Evolutionary conservation across 2,797 vertebrate species (phyloP).

Genomic region (Coranthus polyacanthus): DNA sequence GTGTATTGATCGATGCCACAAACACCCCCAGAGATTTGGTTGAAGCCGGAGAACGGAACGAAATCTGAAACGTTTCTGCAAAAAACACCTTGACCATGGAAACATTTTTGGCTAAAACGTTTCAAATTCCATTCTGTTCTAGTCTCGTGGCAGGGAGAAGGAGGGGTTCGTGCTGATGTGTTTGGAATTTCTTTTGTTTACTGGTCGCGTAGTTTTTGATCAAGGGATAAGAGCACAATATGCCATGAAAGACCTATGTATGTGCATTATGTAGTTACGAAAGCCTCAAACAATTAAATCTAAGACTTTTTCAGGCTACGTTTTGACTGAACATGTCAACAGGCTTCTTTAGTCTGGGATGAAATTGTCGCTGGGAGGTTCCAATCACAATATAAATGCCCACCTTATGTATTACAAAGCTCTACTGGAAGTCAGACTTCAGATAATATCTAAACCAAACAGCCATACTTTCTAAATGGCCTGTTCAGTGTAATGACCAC

Average conservation of each 20-base stretch:
- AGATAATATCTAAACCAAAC: slow-evolving; percentile 69
- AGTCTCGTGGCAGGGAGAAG: slow-evolving; percentile 66
- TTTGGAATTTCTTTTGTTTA: slow-evolving; percentile 33
- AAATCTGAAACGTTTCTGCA: slow-evolving; percentile 93
- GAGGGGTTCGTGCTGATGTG: slow-evolving; percentile 22
- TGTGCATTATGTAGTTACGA: neutral
- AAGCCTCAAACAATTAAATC: neutral
- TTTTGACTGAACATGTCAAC: slow-evolving; percentile 34
- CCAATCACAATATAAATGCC: slow-evolving; percentile 25
- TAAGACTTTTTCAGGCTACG: neutral
- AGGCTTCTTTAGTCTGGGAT: slow-evolving; percentile 12
- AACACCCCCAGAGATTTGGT: slow-evolving; percentile 44
- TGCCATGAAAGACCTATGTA: slow-evolving; percentile 37
- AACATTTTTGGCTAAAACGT: slow-evolving; percentile 92
- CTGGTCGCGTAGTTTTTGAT: slow-evolving; percentile 35
- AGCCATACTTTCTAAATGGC: slow-evolving; percentile 66
- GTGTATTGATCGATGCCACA: slow-evolving; percentile 29
- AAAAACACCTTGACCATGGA: slow-evolving; percentile 89
- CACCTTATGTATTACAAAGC: slow-evolving; percentile 18
- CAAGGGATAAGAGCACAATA: slow-evolving; percentile 49
- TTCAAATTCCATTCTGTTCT: slow-evolving; percentile 90
- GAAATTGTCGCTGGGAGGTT: slow-evolving; percentile 8
- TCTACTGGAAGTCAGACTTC: slow-evolving; percentile 45
- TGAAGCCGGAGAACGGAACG: slow-evolving; percentile 85
- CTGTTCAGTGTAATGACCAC: slow-evolving; percentile 66